Conservation (phyloP, 2,888 invertebrate species). For the Listrodromus nycthemerus region DNA sequence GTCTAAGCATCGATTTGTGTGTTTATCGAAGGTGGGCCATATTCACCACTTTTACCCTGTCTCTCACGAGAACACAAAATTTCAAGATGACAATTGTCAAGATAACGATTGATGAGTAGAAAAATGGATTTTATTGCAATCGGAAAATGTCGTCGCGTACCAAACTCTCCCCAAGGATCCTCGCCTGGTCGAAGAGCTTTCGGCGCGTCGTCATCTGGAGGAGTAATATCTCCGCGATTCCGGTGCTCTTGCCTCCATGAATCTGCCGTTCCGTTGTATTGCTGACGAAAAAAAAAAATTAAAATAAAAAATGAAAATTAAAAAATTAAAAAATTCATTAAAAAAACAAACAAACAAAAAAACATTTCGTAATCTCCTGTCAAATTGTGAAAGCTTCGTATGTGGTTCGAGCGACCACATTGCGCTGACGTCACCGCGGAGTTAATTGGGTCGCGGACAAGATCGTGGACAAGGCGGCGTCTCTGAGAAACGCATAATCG, state of each 20-base stretch:
- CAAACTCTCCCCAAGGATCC: slow-evolving; percentile 43
- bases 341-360: background rate
- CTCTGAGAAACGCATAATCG: background rate
- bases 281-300: slow-evolving; percentile 45
- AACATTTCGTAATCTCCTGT: slow-evolving; percentile 9
- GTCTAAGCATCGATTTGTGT: too few species aligned
- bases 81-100: too few species aligned
- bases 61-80: too few species aligned
- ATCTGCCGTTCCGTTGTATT: slow-evolving; percentile 67
- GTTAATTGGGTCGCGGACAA: slow-evolving; percentile 26
- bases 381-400: slow-evolving; percentile 20
- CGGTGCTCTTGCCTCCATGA: slow-evolving; percentile 37
- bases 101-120: too few species aligned
- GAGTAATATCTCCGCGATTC: slow-evolving; percentile 62
- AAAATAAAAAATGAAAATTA: too few species aligned
- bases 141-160: slow-evolving; percentile 1
- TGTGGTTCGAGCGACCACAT: background rate
- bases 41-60: too few species aligned
- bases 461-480: background rate
- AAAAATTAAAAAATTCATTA: background rate
- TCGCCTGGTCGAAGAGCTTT: slow-evolving; percentile 7
- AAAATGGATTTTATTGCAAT: background rate
- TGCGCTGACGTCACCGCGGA: slow-evolving; percentile 24
- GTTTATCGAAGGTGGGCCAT: too few species aligned
- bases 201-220: slow-evolving; percentile 42